Evolutionary conservation across 2,888 invertebrate species (phyloP).

Genomic region (Lottia gigantea): DNA sequence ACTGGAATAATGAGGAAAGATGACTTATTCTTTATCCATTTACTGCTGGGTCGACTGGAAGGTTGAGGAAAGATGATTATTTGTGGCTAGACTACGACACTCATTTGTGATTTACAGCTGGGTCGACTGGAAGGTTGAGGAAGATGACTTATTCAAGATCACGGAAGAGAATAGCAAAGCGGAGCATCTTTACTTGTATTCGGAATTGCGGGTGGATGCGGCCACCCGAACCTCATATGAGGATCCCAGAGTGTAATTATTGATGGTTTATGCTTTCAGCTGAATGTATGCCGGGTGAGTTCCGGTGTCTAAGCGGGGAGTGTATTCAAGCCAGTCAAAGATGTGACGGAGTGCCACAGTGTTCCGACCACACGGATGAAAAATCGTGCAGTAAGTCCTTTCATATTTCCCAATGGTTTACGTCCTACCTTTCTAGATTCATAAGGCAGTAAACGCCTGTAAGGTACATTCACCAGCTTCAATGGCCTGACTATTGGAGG

Average conservation of each 20-base stretch:
- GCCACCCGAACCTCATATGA: neutral
- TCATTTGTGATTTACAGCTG: too few relatives aligned
- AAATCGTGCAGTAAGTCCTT: conserved; percentile 72
- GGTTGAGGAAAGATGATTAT: conserved; percentile 26
- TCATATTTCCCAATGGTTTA: conserved; percentile 7
- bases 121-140: too few relatives aligned
- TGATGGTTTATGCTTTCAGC: conserved; percentile 30
- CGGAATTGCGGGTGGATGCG: too few relatives aligned
- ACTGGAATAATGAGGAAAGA: too few relatives aligned
- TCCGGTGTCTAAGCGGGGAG: conserved; percentile 49
- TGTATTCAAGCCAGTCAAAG: conserved; percentile 69
- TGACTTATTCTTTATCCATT: too few relatives aligned
- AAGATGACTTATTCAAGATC: neutral
- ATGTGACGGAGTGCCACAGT: conserved; percentile 78
- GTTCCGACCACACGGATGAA: conserved; percentile 77
- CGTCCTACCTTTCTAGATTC: too few relatives aligned
- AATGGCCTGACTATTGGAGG: too few relatives aligned
- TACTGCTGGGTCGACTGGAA: too few relatives aligned
- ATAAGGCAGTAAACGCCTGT: too few relatives aligned
- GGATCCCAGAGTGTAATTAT: neutral
- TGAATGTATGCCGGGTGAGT: conserved; percentile 38
- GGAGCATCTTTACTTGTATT: neutral
- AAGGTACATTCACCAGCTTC: too few relatives aligned
- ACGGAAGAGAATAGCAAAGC: neutral
- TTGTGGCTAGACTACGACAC: too few relatives aligned